A percentile compares a stretch with the other conserved stretches of the same genome.
Evolutionary conservation across 2,888 invertebrate species (phyloP).

Genomic region (Portevinia maculata): DNA sequence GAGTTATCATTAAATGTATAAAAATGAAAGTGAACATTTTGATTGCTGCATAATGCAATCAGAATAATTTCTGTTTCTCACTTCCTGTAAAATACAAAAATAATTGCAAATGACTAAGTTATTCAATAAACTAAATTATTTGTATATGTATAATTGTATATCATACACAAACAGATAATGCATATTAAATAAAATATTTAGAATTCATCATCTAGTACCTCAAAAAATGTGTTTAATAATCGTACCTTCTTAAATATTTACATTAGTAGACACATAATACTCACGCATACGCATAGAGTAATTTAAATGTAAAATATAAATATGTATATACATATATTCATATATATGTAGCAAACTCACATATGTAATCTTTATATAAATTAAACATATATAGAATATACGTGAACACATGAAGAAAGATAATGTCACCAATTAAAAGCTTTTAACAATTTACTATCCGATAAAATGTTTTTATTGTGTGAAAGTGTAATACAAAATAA

Average conservation of each 20-base stretch:
- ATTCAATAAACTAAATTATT: slow-evolving; percentile 1
- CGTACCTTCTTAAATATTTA: slow-evolving; percentile 50
- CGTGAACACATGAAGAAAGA: slow-evolving; percentile 9
- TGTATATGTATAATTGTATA: slow-evolving; percentile 15
- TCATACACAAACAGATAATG: slow-evolving; percentile 15
- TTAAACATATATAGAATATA: background rate
- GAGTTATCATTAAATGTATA: slow-evolving; percentile 29
- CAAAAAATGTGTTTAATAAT: slow-evolving; percentile 48
- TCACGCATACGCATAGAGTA: slow-evolving; percentile 38
- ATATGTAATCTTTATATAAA: slow-evolving; percentile 37
- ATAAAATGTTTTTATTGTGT: slow-evolving; percentile 48
- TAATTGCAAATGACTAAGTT: background rate
- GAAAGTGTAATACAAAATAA: slow-evolving; percentile 30
- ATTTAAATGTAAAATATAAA: slow-evolving; percentile 22
- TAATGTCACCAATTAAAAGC: slow-evolving; percentile 43
- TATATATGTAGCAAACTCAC: slow-evolving; percentile 18
- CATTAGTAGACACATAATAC: slow-evolving; percentile 39
- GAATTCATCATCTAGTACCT: slow-evolving; percentile 53
- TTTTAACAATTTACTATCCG: slow-evolving; percentile 48
- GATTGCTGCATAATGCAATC: slow-evolving; percentile 22
- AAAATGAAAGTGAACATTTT: slow-evolving; percentile 35
- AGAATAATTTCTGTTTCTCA: slow-evolving; percentile 42
- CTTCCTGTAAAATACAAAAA: slow-evolving; percentile 8
- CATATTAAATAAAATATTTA: slow-evolving; percentile 44
- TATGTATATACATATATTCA: slow-evolving; percentile 25